phyloP scores from a whole-genome alignment of 2,888 invertebrate genomes.

The Neoscelio sp. region DNA sequence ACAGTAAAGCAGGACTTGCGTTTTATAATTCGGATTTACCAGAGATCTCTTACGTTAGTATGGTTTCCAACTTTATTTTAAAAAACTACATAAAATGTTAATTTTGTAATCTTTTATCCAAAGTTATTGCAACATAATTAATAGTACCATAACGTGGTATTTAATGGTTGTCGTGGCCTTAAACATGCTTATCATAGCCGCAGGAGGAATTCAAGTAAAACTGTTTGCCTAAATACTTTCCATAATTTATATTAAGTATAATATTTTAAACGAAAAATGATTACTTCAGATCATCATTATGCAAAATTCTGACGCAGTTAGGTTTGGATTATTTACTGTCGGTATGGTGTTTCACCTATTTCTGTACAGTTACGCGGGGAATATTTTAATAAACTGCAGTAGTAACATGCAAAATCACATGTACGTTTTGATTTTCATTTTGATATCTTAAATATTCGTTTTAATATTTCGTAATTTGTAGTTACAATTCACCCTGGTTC shows the following conservation, averaged over 20 bases:
- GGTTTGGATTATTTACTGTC: conserved; percentile 10
- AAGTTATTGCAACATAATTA: conserved; percentile 19
- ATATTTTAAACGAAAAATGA: not conserved
- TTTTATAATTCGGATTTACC: not conserved
- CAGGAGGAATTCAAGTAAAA: conserved; percentile 33
- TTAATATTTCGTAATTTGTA: conserved; percentile 1
- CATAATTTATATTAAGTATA: not conserved
- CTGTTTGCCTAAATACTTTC: too few relatives aligned
- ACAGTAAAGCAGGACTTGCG: not conserved
- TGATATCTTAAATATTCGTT: not conserved
- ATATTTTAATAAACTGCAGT: conserved; percentile 8
- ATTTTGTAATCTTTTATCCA: not conserved
- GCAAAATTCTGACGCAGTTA: conserved; percentile 1
- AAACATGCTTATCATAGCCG: conserved; percentile 19
- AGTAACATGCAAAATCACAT: not conserved
- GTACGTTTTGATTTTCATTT: not conserved
- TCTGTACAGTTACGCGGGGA: conserved; percentile 14
- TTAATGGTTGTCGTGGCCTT: conserved; percentile 5
- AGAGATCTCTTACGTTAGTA: not conserved
- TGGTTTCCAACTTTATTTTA: too few relatives aligned
- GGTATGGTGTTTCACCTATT: conserved; percentile 18
- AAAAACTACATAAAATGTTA: too few relatives aligned
- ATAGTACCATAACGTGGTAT: conserved; percentile 25
- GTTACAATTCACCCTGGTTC: conserved; percentile 37
- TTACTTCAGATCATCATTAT: conserved; percentile 20